phyloP scores from a whole-genome alignment of 2,888 invertebrate species.

The Osedax fenrisi region DNA sequence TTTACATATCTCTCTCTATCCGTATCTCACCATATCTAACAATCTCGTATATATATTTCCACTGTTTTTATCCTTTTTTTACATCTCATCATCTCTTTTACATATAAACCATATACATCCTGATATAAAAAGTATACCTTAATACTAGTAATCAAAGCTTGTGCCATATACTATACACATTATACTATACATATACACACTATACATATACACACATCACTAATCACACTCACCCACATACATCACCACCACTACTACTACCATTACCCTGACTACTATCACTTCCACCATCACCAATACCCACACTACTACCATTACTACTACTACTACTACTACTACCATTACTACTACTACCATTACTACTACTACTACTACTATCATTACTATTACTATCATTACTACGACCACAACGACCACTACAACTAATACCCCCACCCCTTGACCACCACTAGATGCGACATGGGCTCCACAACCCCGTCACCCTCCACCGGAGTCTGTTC shows the following conservation, averaged over 20 bases:
- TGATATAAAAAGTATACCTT: too few relatives aligned
- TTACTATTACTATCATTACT: neutral
- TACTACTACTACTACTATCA: neutral
- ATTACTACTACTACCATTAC: neutral
- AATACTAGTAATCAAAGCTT: too few relatives aligned
- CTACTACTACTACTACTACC: neutral
- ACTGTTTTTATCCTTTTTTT: too few relatives aligned
- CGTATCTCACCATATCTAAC: too few relatives aligned
- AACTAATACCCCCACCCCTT: neutral
- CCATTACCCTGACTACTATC: neutral
- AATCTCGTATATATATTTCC: too few relatives aligned
- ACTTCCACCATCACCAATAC: neutral
- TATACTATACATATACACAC: too few relatives aligned
- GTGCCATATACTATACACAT: too few relatives aligned
- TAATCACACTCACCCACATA: neutral
- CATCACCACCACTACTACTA: neutral
- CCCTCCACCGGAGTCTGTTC: slow-evolving; percentile 41
- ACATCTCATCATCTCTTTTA: too few relatives aligned
- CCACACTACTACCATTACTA: neutral
- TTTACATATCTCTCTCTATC: too few relatives aligned
- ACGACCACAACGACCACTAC: neutral
- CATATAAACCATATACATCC: too few relatives aligned
- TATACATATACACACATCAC: too few relatives aligned
- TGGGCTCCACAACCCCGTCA: slow-evolving; percentile 40
- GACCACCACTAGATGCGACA: slow-evolving; percentile 36